Base-by-base conservation (phyloP, 1,140 invertebrate genomes). In the Oscheius sp. region DNA sequence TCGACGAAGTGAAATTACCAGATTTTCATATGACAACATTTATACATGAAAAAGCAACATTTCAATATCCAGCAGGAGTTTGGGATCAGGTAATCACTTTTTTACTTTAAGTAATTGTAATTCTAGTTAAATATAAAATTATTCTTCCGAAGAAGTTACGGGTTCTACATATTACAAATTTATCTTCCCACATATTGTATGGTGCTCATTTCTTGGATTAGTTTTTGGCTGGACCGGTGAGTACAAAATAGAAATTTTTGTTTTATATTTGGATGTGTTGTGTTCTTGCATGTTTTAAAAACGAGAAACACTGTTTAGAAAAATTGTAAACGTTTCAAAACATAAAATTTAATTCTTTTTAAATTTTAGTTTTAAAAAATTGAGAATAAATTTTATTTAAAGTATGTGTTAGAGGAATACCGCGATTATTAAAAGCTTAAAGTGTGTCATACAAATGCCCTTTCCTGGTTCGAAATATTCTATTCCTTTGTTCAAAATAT, bases 111-210 rank as follows among this genome's bases (percentile, higher is more conserved):
- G n/a, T n/a, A n/a, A 71, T 0, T 69, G 10, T 36, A 15, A 3
- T 80, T 81, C 72, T 45, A 82, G 78, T 73, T 87, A 31, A 84
- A 84, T 69, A 85, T 87, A 4, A 85, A 85, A 74, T 85, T 88
- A 35, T 85, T 85, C 71, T 82, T 87, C 59, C 82, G 85, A 26
- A 80, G 87, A 3, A 83, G 85, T 58, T 80, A 87, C 29, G 86
- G 87, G 18, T 88, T 86, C 73, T 88, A 84, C 79, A 76, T 76
- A 46, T 80, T 88, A 7, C 87, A 88, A 82, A 87, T 87, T 61
- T 88, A 87, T 72, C 78, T 88, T 2, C 86, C 86, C 7, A 77
- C 76, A 2, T 78, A 78, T 34, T 78, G 75, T 34, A 77, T 78
- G 72, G 72, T 83, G 2, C 75, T 83, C 3, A 83, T 83, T 45